Base-by-base conservation (phyloP, 2,888 invertebrate species). In the Lordiphosa fenestrarum region DNA sequence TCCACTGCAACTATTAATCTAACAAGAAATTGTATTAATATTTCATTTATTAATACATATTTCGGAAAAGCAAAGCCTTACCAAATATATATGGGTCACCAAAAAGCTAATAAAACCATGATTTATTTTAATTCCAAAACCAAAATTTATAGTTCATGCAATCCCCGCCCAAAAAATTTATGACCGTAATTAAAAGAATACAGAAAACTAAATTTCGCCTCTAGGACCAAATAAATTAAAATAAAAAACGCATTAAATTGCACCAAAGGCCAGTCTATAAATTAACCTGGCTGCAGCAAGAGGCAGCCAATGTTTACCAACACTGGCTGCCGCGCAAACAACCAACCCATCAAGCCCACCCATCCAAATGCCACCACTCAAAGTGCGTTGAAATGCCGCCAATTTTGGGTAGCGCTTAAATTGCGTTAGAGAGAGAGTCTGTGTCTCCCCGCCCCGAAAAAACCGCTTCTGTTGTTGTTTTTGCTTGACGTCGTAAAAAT, bases 361-460 rank as follows among this genome's bases (percentile, higher is more conserved):
- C 40, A 59, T 57, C 67, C 80, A 70, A 52, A 68, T 68, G 54
- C 68, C 69, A 57, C 72, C 72, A 64, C 66, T 73, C 35, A 42
- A 60, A 81, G 69, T 66, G 73, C 77, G 83, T 68, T 71, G 71
- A 82, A 81, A 73, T 82, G 69, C 71, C 73, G 67, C 72, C 78
- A 82, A 78, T 78, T 73, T 64, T 60, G 19, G 36, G 69, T 54
- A 51, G 60, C 54, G 68, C 57, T 77, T 69, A 78, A 81, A 84
- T 82, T 81, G 75, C 71, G 73, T 75, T 84, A 81, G 47, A 47
- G 35, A 36, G 15, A 15, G 15, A 15, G 15, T 15, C 15, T 15
- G 19, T 13, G 19, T 13, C 19, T 19, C 7, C 25, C 6, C 25
- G 15, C 23, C 23, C 6, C 33, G 6, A 30, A 54, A 60, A 58